Evolutionary conservation across 2,113 vertebrate genomes (phyloP).

Genomic region (Hydrochoerus hydrochaeris): DNA sequence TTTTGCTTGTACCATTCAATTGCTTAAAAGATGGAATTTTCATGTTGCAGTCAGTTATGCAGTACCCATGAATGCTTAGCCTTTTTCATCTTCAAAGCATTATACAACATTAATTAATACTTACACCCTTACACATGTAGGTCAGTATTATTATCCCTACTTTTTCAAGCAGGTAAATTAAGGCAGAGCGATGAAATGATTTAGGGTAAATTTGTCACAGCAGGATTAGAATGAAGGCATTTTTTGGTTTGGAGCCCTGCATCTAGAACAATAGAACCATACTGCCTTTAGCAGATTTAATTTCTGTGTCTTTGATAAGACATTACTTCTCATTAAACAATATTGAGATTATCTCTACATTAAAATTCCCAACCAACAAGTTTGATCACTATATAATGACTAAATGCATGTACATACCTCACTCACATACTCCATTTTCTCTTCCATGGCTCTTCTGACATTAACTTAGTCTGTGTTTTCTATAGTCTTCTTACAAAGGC

Average conservation of each 20-base stretch:
- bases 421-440: neutral
- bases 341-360: slow-evolving; percentile 47
- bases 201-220: slow-evolving; percentile 60
- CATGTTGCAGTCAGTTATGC: slow-evolving; percentile 62
- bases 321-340: slow-evolving; percentile 56
- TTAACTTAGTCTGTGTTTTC: slow-evolving; percentile 19
- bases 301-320: slow-evolving; percentile 64
- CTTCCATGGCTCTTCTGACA: neutral
- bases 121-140: slow-evolving; percentile 70
- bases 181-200: slow-evolving; percentile 71
- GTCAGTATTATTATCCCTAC: slow-evolving; percentile 68
- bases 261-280: slow-evolving; percentile 52
- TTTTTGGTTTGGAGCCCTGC: slow-evolving; percentile 67
- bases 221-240: slow-evolving; percentile 65
- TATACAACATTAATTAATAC: slow-evolving; percentile 66
- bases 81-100: slow-evolving; percentile 75
- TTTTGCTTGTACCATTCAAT: slow-evolving; percentile 29
- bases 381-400: slow-evolving; percentile 32
- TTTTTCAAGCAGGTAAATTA: slow-evolving; percentile 67
- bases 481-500: slow-evolving; percentile 3
- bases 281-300: slow-evolving; percentile 64
- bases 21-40: slow-evolving; percentile 64
- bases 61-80: slow-evolving; percentile 38
- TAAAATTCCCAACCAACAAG: slow-evolving; percentile 44
- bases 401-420: neutral